Conservation (phyloP, 2,888 invertebrate species). For the Teinopalpus imperialis region DNA sequence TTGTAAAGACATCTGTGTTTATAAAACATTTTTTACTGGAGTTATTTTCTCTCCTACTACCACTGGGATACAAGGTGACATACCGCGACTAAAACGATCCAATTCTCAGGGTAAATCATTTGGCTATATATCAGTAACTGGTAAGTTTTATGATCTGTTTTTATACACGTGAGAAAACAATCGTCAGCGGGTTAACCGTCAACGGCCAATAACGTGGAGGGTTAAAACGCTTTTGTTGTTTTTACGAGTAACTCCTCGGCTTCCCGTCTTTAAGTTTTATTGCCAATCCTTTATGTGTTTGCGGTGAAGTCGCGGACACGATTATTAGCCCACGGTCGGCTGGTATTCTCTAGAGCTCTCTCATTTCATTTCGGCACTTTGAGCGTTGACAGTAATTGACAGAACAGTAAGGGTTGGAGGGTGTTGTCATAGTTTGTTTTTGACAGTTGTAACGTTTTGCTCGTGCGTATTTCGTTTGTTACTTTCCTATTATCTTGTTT, state of each 20-base stretch:
- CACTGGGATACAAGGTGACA: too few species aligned
- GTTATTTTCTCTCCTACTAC: too few species aligned
- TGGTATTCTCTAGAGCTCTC: conserved; percentile 14
- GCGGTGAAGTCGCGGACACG: conserved; percentile 29
- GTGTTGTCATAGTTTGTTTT: conserved; percentile 12
- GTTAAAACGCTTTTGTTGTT: conserved; percentile 36
- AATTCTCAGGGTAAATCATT: conserved; percentile 37
- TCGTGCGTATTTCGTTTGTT: too few species aligned
- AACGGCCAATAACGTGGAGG: conserved; percentile 42
- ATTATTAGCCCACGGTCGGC: conserved; percentile 28
- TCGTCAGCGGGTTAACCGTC: conserved; percentile 58
- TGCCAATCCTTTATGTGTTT: conserved; percentile 51
- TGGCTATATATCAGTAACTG: conserved; percentile 40
- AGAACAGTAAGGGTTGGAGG: conserved; percentile 7
- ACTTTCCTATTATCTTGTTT: too few species aligned
- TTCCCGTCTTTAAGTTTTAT: conserved; percentile 50
- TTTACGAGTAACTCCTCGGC: conserved; percentile 37
- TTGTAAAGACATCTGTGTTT: too few species aligned
- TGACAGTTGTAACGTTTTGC: conserved; percentile 5
- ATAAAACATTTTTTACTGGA: too few species aligned
- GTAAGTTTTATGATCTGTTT: conserved; percentile 52
- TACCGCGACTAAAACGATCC: too few species aligned
- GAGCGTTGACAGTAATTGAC: conserved; percentile 22
- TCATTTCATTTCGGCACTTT: conserved; percentile 5
- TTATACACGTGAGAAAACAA: conserved; percentile 68